Evolutionary conservation across 2,888 invertebrate genomes (phyloP), one percentile per base, ranked within the genome.

Genomic region (Labia minor): DNA sequence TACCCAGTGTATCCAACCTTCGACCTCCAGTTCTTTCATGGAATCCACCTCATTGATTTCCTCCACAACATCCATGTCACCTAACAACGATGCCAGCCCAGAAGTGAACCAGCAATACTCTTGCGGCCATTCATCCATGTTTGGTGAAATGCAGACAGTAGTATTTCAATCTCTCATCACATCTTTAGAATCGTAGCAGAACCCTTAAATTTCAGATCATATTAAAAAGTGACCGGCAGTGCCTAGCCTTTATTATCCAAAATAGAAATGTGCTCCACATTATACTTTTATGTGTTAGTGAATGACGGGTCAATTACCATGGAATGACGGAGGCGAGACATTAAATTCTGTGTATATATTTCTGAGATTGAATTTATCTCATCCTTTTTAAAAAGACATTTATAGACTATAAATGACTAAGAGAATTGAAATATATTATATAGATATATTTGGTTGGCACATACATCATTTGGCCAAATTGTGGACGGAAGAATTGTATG

Each of bases 121-220:
- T 67, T 86, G 86, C 73, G 86, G 86, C 21, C 86, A 86, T 72
- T 84, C 85, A 63, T 85, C 85, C 73, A 82, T 86, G 79, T 81
- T 83, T 73, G 83, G 82, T 72, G 86, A 86, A 75, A 73, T 82
- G 68, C 82, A 83, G 74, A 81, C 79, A 71, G 82, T 82, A 72
- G 82, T 83, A 73, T 83, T 82, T 75, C 83, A 83, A 73, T 83
- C 81, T 76, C 77, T 84, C 71, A 81, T 83, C 68, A 81, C 83
- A 14, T 83, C 83, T 37, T 74, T 84, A 71, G 83, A 84, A 76
- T 82, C 83, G 77, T 80, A 49, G 49, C 49, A 49, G n/a, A 11
- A 2, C n/a, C 49, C 49, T n/a, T 49, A 49, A 49, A 49, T n/a
- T 49, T 49, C 3, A 8, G 26, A 49, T 8, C 4, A 10, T 14